phyloP scores from a whole-genome alignment of 2,113 vertebrate species.

The Vimba vimba region DNA sequence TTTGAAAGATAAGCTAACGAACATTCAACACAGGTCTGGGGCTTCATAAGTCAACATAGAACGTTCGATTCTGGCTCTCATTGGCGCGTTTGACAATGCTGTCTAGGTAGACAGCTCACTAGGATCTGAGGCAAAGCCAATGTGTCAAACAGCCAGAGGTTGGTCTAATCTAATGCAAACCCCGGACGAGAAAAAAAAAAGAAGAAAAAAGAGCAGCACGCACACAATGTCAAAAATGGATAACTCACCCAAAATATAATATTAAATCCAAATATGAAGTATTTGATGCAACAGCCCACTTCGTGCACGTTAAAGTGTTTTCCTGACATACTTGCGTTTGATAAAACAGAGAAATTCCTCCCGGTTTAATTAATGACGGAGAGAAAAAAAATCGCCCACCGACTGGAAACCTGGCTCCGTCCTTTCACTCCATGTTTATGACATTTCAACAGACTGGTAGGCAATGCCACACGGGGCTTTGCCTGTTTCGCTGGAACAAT shows the following conservation, averaged over 20 bases:
- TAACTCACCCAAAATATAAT: slow-evolving; percentile 98
- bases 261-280: slow-evolving; percentile 99
- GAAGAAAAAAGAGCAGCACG: background rate
- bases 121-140: background rate
- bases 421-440: slow-evolving; percentile 16
- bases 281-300: slow-evolving; percentile 99
- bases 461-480: slow-evolving; percentile 24
- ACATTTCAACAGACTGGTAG: background rate
- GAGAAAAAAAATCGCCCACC: slow-evolving; percentile 25
- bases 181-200: background rate
- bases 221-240: slow-evolving; percentile 32
- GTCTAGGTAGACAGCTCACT: background rate
- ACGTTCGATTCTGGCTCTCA: background rate
- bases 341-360: slow-evolving; percentile 63
- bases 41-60: background rate
- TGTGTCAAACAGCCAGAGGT: background rate
- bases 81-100: background rate
- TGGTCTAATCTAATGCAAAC: background rate
- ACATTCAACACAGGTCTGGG: background rate
- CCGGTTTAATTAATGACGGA: slow-evolving; percentile 3
- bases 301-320: slow-evolving; percentile 98
- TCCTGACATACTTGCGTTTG: slow-evolving; percentile 87
- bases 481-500: background rate
- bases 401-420: background rate
- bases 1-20: background rate